Evolutionary conservation across 2,797 vertebrate species (phyloP), one percentile per base, ranked within the genome.

Genomic region (Cynopterus sphinx): DNA sequence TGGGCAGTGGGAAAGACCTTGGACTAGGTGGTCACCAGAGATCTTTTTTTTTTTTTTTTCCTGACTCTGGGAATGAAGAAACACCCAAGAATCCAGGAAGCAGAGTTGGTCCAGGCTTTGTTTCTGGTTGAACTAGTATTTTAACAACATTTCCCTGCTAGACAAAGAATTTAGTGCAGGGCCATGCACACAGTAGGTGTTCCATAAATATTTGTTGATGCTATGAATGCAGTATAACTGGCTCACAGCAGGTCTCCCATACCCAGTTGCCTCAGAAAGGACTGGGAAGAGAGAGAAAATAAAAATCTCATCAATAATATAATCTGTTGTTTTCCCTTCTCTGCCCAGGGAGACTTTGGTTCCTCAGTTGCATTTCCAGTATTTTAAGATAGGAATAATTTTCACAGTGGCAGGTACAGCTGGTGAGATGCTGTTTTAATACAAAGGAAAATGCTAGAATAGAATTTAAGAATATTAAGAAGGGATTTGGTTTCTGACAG

Each of bases 381-480:
- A 96, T 98, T 98, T 98, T 98, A 98, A 98, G 98, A 98, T 92
- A 91, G 95, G 96, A 97, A 98, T 98, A 98, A 97, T 98, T 98
- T 98, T 98, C 96, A 96, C 97, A 91, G 97, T 97, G 98, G 98
- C 17, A 41, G 98, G 97, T 96, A 98, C 98, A 98, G 98, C 98
- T 98, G 98, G 98, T 92, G 97, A 98, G 98, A 98, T 97, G 98
- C 98, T 97, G 97, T 98, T 98, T 98, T 98, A 98, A 98, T 98
- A 98, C 77, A 87, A 98, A 98, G 96, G 96, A 96, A 98, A 98
- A 98, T 98, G 98, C 98, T 98, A 98, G 98, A 98, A 98, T 98
- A 98, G 98, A 98, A 98, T 98, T 98, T 98, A 98, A 98, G 98
- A 98, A 99, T 98, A 98, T 99, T 98, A 98, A 98, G 98, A 98